These are phyloP conservation scores for Thera obeliscata DNA, from an alignment of 2,888 invertebrate species.

Conservation along the genomic window DNA sequence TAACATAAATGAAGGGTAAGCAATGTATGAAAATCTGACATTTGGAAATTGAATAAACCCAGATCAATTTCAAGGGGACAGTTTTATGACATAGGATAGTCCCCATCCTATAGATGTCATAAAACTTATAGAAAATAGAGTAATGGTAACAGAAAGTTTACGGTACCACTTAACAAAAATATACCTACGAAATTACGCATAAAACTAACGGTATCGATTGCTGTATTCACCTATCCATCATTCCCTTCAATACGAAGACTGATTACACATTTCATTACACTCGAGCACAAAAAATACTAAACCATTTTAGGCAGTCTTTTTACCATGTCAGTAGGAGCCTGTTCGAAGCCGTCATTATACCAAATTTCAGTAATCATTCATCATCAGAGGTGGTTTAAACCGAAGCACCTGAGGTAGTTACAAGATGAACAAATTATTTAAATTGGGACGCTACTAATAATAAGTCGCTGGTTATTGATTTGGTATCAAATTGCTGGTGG, in stretches of 20 bases:
- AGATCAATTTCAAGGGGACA: slow-evolving; percentile 15
- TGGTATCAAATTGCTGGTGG: slow-evolving; percentile 40
- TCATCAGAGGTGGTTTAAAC: slow-evolving; percentile 73
- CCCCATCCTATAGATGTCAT: no score
- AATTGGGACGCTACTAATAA: slow-evolving; percentile 58
- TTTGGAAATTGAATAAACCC: slow-evolving; percentile 19
- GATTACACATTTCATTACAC: slow-evolving; percentile 69
- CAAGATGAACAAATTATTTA: slow-evolving; percentile 52
- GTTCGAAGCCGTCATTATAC: slow-evolving; percentile 72
- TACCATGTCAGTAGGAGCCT: slow-evolving; percentile 65
- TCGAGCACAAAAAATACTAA: slow-evolving; percentile 40
- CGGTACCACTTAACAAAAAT: background rate
- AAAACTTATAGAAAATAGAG: slow-evolving; percentile 3
- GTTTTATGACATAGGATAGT: slow-evolving; percentile 5
- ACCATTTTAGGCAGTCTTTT: slow-evolving; percentile 51
- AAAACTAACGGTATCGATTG: background rate
- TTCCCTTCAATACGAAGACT: slow-evolving; percentile 49
- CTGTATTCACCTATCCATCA: slow-evolving; percentile 46
- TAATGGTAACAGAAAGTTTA: slow-evolving; percentile 1
- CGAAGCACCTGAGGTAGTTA: slow-evolving; percentile 68
- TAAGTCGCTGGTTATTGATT: slow-evolving; percentile 46
- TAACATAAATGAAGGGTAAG: slow-evolving; percentile 13
- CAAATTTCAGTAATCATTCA: slow-evolving; percentile 81
- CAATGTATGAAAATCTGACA: slow-evolving; percentile 6
- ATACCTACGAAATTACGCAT: background rate